Base-by-base conservation (phyloP, 2,113 vertebrate genomes). In the Campylomormyrus tamandua region DNA sequence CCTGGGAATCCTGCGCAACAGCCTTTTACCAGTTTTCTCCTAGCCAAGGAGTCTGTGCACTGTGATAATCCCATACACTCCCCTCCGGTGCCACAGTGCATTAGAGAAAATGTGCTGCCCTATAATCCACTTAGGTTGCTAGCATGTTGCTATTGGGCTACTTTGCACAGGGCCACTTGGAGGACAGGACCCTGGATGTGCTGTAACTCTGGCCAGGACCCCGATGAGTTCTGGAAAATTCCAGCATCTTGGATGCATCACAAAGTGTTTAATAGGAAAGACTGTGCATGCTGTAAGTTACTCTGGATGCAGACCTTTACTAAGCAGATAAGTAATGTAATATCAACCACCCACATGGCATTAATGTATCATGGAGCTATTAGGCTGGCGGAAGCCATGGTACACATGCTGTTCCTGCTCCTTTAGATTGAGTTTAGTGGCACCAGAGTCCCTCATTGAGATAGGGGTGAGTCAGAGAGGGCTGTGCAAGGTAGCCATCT, bases 271-370 rank as follows among this genome's bases (percentile, higher is more conserved):
- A 19, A 80, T 42, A 80, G 5, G 74, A 42, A 80, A 17, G 74
- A 42, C 8, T 84, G 39, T 45, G 83, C 48, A 8, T 42, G 45
- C 45, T 45, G 19, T 48, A 42, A 46, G 45, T n/a, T 84, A 84
- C 21, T 84, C 83, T 84, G 83, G 19, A 84, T 48, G 19, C 21
- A 42, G 83, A 48, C 45, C 42, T 84, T 84, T 46, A 84, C 45
- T 84, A 84, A 48, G 42, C 39, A 84, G 83, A 84, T 84, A 84
- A 84, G 24, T 84, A 84, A 46, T 84, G 83, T n/a, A 48, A 48
- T 48, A 84, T 84, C 8, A 46, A 24, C 45, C 45, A 21, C 24
- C 45, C 83, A 83, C 77, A 84, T n/a, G 17, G 83, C 21, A 46
- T 24, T 46, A 84, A 84, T 84, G 83, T 11, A 84, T 48, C 42